Evolutionary conservation across 1,140 invertebrate genomes (phyloP).

Genomic region (Centruroides sculpturatus): DNA sequence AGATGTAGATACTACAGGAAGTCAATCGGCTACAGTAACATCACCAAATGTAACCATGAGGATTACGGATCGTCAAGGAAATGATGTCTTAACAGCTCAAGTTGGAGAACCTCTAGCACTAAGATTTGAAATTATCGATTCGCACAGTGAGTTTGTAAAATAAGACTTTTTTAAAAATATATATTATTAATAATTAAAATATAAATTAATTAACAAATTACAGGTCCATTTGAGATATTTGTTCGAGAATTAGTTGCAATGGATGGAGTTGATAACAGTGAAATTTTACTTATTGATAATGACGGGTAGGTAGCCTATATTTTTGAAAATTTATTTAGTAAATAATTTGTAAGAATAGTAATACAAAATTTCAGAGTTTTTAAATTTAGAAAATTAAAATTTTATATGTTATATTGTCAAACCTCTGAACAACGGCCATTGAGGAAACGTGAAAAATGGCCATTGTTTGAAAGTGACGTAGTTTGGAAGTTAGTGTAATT

Average conservation of each 20-base stretch:
- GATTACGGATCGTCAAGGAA: conserved; percentile 45
- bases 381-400: too few relatives aligned
- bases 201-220: neutral
- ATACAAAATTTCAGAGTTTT: too few relatives aligned
- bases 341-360: too few relatives aligned
- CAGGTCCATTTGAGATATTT: conserved; percentile 76
- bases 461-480: too few relatives aligned
- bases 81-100: conserved; percentile 32
- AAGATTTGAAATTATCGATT: conserved; percentile 76
- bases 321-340: too few relatives aligned
- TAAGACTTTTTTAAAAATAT: neutral
- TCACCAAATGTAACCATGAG: conserved; percentile 88
- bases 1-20: conserved; percentile 19
- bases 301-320: conserved; percentile 41
- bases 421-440: too few relatives aligned
- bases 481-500: too few relatives aligned
- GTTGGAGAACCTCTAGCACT: conserved; percentile 55
- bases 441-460: too few relatives aligned
- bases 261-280: conserved; percentile 72
- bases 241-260: conserved; percentile 83
- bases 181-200: neutral
- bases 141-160: conserved; percentile 39
- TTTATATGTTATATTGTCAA: too few relatives aligned
- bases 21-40: conserved; percentile 51
- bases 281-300: conserved; percentile 75